Base-by-base conservation (phyloP, 35 echinoderm and acorn worm genomes). In the Acanthaster planci region DNA sequence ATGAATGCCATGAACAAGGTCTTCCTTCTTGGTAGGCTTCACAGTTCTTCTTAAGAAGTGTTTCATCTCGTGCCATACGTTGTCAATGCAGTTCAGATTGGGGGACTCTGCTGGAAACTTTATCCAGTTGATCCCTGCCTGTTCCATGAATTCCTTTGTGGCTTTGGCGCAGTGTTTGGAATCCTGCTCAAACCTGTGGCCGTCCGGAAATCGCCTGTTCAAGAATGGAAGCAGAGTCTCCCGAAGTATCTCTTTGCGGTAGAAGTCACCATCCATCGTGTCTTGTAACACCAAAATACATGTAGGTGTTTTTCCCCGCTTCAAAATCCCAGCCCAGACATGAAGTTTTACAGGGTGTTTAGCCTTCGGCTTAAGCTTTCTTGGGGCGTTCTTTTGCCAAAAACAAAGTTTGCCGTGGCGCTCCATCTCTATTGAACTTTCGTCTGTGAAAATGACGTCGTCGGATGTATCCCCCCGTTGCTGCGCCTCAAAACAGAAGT, bases 181-280 rank as follows among this genome's bases (percentile, higher is more conserved):
- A 51, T 93, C 92, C 47, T 93, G 92, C 37, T 47, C 36, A 19
- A 94, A 80, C 4, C 87, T 5, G 54, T 91, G 80, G 2, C 56
- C 31, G 10, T 78, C 77, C 0, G 93, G 88, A 58, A 87, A 95
- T 0, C 34, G 31, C 16, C 50, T 64, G 19, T 38, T 29, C 9
- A 79, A 83, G 75, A 95, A 95, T 1, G 88, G 88, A 2, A 85
- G 64, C 37, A 94, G 79, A 36, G 37, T 87, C 0, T 55, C 38
- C 38, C 86, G 35, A 1, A 94, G 39, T n/a, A 94, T 80, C 8
- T 76, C 57, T 8, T 51, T 12, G 14, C 50, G 77, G 34, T 90
- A 90, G 56, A 90, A 94, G 0, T 87, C 83, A 0, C 78, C 29
- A 22, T 95, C 82, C 93, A 95, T 95, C 0, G 79, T 95, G 26